These are phyloP conservation scores for Bombus vancouverensis DNA, from an alignment of 1,140 invertebrate genomes.

Conservation along the genomic window DNA sequence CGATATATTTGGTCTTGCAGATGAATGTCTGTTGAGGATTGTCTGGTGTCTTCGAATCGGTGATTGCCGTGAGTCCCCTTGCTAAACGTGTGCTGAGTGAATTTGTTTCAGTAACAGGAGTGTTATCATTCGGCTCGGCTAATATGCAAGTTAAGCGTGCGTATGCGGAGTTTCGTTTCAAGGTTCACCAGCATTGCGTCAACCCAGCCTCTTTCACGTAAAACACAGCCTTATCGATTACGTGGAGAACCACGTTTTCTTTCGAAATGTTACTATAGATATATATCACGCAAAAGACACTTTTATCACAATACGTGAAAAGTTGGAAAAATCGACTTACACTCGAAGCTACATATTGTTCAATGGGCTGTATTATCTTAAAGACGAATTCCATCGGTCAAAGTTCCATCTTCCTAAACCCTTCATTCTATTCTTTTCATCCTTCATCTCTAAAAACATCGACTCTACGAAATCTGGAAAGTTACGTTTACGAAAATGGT, in stretches of 20 bases:
- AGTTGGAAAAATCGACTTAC: neutral
- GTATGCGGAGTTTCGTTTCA: neutral
- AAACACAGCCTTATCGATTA: neutral
- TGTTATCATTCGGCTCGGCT: neutral
- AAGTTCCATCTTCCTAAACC: neutral
- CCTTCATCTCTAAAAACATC: neutral
- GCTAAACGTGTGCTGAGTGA: neutral
- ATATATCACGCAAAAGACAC: neutral
- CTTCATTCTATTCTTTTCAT: neutral
- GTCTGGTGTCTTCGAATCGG: too few relatives aligned
- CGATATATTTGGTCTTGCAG: too few relatives aligned
- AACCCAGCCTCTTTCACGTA: neutral
- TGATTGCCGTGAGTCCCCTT: neutral
- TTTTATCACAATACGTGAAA: neutral
- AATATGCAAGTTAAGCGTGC: neutral
- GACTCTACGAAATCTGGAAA: neutral
- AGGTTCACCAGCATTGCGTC: neutral
- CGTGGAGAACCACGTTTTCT: neutral
- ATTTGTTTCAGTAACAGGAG: neutral
- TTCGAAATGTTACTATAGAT: neutral
- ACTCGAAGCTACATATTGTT: too few relatives aligned
- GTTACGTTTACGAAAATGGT: neutral
- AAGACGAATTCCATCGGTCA: neutral
- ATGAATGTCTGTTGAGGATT: too few relatives aligned
- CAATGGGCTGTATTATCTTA: constrained; percentile 11